Base-by-base conservation (phyloP, 1,140 invertebrate genomes). In the Coelopa frigida region DNA sequence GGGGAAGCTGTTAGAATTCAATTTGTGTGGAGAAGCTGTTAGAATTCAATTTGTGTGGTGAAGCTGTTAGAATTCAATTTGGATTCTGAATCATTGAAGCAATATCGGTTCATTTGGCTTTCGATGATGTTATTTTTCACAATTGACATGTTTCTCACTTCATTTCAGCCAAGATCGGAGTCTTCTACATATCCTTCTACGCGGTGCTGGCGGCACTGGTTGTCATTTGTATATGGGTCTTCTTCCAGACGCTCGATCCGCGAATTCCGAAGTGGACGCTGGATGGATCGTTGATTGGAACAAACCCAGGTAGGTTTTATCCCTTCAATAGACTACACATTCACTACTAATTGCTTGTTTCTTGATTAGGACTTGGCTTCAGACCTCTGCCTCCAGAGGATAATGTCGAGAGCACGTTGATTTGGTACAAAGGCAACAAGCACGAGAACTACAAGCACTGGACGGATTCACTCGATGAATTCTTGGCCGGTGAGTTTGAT, bases 151-250 rank as follows among this genome's bases (percentile, higher is more conserved):
- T n/a, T 53, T 50, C 49, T 53, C 55, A 53, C 59, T 58, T 67
- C 59, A 53, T 70, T 58, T 46, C 76, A 93, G 89, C 81, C 39
- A 92, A 93, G 76, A 93, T 96, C 68, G 81, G 81, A 24, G 68
- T 91, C 14, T 97, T 96, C 78, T 96, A 96, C 73, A 72, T 91
- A 52, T 81, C 89, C 59, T 96, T 94, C 74, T 96, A 95, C 72
- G 75, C 80, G 35, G 86, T 86, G 44, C 73, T 97, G 53, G 86
- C 85, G 14, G 81, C 88, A 6, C 77, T 96, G 54, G 94, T 94
- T 39, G 81, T 87, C 17, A 84, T 90, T 32, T 89, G 91, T 73
- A 84, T 94, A 75, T 87, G 88, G 78, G 85, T 85, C 20, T 95
- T 96, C 72, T 88, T 87, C 51, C 85, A 90, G 72, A 94, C 90